Percentiles rank a stretch among this genome's conserved stretches.
These are phyloP conservation scores for Andrena trimmerana DNA, from an alignment of 2,888 invertebrate species.

Conservation along the genomic window DNA sequence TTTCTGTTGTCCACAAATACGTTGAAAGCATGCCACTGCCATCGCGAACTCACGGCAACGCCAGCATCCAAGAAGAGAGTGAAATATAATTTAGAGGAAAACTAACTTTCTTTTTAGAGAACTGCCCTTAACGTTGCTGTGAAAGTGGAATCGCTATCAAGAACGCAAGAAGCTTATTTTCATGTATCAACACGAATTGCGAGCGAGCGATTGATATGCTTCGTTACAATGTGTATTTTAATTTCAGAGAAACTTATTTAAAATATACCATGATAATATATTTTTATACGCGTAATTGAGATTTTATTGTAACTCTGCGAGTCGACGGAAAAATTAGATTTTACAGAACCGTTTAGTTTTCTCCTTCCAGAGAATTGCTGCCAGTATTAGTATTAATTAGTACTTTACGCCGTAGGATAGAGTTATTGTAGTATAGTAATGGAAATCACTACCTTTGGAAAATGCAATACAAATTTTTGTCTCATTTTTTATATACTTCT, in stretches of 20 bases:
- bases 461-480: neutral
- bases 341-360: constrained; percentile 6
- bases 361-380: neutral
- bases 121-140: neutral
- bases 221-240: neutral
- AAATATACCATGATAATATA: constrained; percentile 17
- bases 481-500: neutral
- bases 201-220: neutral
- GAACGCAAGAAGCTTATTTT: neutral
- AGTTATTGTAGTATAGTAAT: constrained; percentile 11
- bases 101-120: neutral
- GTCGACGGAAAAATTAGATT: neutral
- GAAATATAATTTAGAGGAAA: neutral
- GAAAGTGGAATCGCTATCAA: neutral
- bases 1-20: neutral
- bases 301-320: neutral
- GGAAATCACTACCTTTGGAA: neutral
- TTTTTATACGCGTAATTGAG: constrained; percentile 9
- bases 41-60: neutral
- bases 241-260: constrained; percentile 7
- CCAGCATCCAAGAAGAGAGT: neutral
- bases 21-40: constrained; percentile 30
- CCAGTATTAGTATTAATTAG: constrained; percentile 47
- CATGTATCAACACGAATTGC: neutral
- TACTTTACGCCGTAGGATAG: constrained; percentile 22